A percentile compares a stretch with the other conserved stretches of the same genome.
These are phyloP conservation scores for Anolis apletophallus DNA, from an alignment of 2,797 vertebrate species.

Conservation along the genomic window DNA sequence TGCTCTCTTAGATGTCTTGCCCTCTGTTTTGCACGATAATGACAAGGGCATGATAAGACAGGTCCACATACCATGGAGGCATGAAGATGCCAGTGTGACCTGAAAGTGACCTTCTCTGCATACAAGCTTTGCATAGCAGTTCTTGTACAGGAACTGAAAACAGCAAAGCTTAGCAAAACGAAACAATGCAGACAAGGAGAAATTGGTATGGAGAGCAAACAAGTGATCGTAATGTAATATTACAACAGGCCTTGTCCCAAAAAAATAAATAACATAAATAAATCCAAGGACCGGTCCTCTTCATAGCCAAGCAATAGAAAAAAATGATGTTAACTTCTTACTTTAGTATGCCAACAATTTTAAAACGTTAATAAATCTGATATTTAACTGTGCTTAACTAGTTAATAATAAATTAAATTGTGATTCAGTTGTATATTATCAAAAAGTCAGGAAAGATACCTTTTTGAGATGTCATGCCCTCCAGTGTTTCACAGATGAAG, in stretches of 20 bases:
- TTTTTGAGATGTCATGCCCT: neutral
- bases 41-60: constrained; percentile 50
- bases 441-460: neutral
- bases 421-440: neutral
- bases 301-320: neutral
- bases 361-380: neutral
- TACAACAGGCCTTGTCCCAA: neutral
- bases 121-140: constrained; percentile 52
- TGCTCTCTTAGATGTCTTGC: constrained; percentile 44
- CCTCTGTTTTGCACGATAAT: constrained; percentile 33
- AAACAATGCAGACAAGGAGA: constrained; percentile 64
- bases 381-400: neutral
- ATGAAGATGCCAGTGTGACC: constrained; percentile 66
- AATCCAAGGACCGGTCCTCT: neutral
- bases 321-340: fast-evolving
- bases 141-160: constrained; percentile 72
- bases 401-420: neutral
- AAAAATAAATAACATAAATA: neutral
- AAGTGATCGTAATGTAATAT: fast-evolving
- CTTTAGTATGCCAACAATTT: neutral
- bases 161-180: constrained; percentile 70
- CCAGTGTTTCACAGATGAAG: no score
- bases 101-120: constrained; percentile 63
- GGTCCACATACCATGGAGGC: constrained; percentile 49
- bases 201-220: constrained; percentile 16